A percentile compares a stretch with the other conserved stretches of the same genome.
These are phyloP conservation scores for Microcebus tavaratra DNA, from an alignment of 2,113 vertebrate genomes.

Conservation along the genomic window DNA sequence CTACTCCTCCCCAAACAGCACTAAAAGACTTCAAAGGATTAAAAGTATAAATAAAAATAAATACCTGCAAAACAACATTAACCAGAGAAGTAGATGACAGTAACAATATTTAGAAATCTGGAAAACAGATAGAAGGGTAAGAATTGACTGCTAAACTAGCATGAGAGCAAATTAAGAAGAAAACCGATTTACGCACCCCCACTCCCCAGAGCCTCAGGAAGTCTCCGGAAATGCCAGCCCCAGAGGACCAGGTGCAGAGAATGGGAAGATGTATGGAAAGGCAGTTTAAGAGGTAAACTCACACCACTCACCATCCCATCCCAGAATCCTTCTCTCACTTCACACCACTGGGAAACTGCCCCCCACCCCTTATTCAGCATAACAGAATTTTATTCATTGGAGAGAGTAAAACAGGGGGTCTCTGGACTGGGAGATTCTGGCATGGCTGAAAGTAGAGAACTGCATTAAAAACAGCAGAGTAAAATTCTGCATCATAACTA, in stretches of 20 bases:
- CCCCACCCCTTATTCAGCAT: neutral
- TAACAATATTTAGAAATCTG: neutral
- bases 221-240: neutral
- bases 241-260: neutral
- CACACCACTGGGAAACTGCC: neutral
- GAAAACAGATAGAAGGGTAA: neutral
- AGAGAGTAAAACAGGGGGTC: neutral
- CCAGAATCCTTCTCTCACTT: neutral
- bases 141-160: neutral
- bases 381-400: neutral
- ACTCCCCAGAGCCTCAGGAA: neutral
- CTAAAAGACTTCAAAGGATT: conserved; percentile 1
- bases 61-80: neutral
- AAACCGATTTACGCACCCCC: neutral
- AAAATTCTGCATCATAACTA: neutral
- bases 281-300: neutral
- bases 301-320: too few species aligned
- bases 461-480: neutral
- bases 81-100: neutral
- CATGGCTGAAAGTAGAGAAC: neutral
- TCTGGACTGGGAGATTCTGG: neutral
- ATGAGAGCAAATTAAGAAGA: neutral
- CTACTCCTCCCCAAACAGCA: neutral
- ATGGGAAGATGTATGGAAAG: neutral
- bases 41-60: neutral